Evolutionary conservation across 1,140 invertebrate species (phyloP).

Genomic region (Drosophila tropicalis): DNA sequence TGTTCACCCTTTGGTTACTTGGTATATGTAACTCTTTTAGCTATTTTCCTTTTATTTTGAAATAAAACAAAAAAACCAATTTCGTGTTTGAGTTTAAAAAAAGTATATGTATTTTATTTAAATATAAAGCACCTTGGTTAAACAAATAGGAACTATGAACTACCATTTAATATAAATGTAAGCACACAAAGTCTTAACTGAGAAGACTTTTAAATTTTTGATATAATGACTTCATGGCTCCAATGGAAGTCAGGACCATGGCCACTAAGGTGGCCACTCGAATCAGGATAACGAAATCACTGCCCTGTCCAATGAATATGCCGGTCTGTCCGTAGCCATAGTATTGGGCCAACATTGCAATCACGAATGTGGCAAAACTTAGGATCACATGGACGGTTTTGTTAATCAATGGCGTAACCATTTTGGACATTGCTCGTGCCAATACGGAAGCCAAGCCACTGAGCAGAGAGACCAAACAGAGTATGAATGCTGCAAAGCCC

Average conservation of each 20-base stretch:
- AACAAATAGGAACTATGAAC: constrained; percentile 5
- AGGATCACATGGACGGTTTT: constrained; percentile 68
- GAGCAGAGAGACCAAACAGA: constrained; percentile 60
- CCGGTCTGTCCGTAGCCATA: constrained; percentile 62
- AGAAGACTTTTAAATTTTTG: constrained; percentile 44
- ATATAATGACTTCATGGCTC: constrained; percentile 63
- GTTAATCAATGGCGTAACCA: constrained; percentile 53
- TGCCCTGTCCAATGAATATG: constrained; percentile 54
- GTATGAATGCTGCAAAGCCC: constrained; percentile 68
- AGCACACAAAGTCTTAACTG: constrained; percentile 26
- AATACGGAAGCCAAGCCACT: constrained; percentile 56
- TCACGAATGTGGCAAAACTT: constrained; percentile 61
- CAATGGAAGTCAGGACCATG: constrained; percentile 68
- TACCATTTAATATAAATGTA: background rate
- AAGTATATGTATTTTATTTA: background rate
- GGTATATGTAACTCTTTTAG: too few relatives aligned
- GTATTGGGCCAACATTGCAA: constrained; percentile 68
- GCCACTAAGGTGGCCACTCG: constrained; percentile 56
- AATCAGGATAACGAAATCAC: constrained; percentile 63
- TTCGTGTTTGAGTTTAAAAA: background rate
- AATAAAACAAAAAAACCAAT: constrained; percentile 2
- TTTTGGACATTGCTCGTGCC: constrained; percentile 34
- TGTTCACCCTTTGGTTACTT: too few relatives aligned
- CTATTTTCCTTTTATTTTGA: background rate
- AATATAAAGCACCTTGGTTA: background rate